Evolutionary conservation across 2,797 vertebrate species (phyloP).

Genomic region (Cichlasoma orientale): DNA sequence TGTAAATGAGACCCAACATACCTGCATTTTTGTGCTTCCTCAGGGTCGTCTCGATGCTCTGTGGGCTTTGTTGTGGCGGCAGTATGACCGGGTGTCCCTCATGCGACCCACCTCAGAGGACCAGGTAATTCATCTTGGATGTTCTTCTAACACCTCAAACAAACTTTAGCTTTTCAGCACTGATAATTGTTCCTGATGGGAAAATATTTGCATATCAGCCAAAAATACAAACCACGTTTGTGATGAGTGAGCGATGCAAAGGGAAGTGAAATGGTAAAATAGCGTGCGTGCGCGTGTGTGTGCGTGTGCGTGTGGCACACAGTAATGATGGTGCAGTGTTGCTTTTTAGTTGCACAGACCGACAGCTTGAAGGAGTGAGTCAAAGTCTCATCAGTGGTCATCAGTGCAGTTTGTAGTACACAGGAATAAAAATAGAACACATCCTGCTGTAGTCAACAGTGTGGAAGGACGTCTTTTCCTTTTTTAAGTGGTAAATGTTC

Average conservation of each 20-base stretch:
- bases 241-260: background rate
- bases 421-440: conserved; percentile 1
- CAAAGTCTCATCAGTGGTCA: background rate
- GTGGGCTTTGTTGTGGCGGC: conserved; percentile 90
- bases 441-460: background rate
- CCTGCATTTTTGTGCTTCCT: background rate
- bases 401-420: background rate
- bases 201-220: background rate
- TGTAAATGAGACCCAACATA: background rate
- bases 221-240: background rate
- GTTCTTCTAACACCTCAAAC: background rate
- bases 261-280: background rate
- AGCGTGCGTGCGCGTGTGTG: no score
- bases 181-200: background rate
- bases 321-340: background rate
- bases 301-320: no score
- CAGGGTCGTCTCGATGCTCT: conserved; percentile 94
- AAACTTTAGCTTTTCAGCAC: background rate
- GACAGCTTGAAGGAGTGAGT: background rate
- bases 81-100: conserved; percentile 93
- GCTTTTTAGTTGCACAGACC: background rate
- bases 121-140: conserved; percentile 76
- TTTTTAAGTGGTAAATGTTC: background rate
- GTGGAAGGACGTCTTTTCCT: background rate
- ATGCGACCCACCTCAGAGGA: conserved; percentile 93